Conservation (phyloP, 2,797 vertebrate species). For the Anguilla megastoma region DNA sequence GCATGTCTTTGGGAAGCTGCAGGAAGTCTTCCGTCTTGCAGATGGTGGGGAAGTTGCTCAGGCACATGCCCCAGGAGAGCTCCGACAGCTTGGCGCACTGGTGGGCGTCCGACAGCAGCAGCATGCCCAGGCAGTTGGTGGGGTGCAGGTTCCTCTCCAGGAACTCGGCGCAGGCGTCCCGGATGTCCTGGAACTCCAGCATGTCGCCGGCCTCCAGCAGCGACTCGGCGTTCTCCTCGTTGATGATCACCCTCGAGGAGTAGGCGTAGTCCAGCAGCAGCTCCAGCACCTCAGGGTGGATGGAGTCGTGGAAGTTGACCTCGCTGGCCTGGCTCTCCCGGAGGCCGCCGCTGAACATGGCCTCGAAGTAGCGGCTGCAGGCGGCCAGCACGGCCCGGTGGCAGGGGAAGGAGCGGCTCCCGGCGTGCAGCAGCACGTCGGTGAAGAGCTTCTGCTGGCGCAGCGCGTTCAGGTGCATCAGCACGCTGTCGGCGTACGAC, state of each 20-base stretch:
- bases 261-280: constrained; percentile 96
- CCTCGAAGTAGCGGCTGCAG: constrained; percentile 97
- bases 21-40: constrained; percentile 97
- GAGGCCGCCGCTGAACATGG: constrained; percentile 96
- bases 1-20: constrained; percentile 93
- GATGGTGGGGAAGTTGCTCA: constrained; percentile 95
- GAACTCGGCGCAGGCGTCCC: constrained; percentile 96
- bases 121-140: constrained; percentile 95
- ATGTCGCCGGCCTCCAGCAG: constrained; percentile 96
- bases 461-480: constrained; percentile 91
- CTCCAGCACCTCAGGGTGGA: constrained; percentile 94
- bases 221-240: constrained; percentile 95
- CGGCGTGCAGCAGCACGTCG: constrained; percentile 92
- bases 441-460: constrained; percentile 95
- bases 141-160: constrained; percentile 95
- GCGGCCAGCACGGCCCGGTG: constrained; percentile 94
- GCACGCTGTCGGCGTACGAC: constrained; percentile 95
- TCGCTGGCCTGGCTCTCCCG: constrained; percentile 96
- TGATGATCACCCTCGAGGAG: constrained; percentile 96
- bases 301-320: constrained; percentile 93
- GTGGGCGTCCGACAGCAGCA: constrained; percentile 92
- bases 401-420: constrained; percentile 93
- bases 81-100: constrained; percentile 95
- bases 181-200: constrained; percentile 97
- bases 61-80: constrained; percentile 97